A percentile compares a stretch with the other conserved stretches of the same genome.
These are phyloP conservation scores for Drosophila neotestacea DNA, from an alignment of 2,888 invertebrate genomes.

Conservation along the genomic window DNA sequence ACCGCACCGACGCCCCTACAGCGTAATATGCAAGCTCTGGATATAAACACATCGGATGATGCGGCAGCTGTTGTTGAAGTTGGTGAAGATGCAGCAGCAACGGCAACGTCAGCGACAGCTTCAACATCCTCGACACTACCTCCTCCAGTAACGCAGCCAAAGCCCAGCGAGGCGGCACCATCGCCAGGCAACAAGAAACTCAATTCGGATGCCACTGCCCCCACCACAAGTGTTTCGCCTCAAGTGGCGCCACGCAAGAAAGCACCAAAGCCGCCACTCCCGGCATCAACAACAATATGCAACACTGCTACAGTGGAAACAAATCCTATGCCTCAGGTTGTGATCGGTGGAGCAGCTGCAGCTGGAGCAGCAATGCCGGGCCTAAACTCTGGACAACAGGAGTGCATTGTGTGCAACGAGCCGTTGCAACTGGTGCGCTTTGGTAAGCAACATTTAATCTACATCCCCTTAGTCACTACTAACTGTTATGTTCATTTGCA, in stretches of 20 bases:
- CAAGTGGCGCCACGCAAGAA: constrained; percentile 78
- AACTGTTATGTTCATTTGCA: constrained; percentile 1
- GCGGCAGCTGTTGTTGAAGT: constrained; percentile 22
- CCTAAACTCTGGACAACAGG: constrained; percentile 78
- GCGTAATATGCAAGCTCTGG: constrained; percentile 66
- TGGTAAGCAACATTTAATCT: constrained; percentile 36
- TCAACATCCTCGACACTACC: constrained; percentile 46
- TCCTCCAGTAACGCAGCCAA: constrained; percentile 51
- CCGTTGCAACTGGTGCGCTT: constrained; percentile 88
- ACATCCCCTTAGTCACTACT: not conserved
- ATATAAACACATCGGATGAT: constrained; percentile 38
- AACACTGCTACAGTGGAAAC: constrained; percentile 21
- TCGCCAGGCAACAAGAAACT: constrained; percentile 76
- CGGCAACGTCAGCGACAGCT: constrained; percentile 20
- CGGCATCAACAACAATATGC: constrained; percentile 10
- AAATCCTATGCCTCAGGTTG: not conserved
- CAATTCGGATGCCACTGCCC: constrained; percentile 65
- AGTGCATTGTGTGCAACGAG: constrained; percentile 91
- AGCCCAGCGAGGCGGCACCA: constrained; percentile 42
- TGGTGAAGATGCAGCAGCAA: constrained; percentile 35
- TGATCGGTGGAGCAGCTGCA: constrained; percentile 17
- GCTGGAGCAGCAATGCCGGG: constrained; percentile 40
- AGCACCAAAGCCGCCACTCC: constrained; percentile 75
- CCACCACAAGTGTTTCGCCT: constrained; percentile 56
- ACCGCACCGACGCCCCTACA: constrained; percentile 43